phyloP scores from a whole-genome alignment of 1,140 invertebrate genomes.

The Drosophila kepulauana region DNA sequence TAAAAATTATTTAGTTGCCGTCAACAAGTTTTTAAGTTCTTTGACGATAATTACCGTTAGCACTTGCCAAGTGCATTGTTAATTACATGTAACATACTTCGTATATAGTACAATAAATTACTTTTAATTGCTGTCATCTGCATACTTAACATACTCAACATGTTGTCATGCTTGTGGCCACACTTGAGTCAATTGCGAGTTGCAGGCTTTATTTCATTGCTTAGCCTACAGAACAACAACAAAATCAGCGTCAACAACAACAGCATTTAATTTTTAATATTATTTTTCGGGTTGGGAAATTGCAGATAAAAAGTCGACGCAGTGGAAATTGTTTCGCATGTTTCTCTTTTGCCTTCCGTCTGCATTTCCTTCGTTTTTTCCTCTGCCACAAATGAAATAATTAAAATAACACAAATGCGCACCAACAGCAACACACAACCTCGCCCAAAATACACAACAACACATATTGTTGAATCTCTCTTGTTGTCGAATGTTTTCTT shows the following conservation, averaged over 20 bases:
- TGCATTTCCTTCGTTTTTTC: constrained; percentile 10
- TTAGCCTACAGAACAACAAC: constrained; percentile 6
- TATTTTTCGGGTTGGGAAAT: constrained; percentile 32
- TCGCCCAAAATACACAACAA: constrained; percentile 3
- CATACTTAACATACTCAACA: constrained; percentile 1
- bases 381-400: constrained; percentile 50
- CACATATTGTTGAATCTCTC: constrained; percentile 22
- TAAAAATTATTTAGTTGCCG: background rate
- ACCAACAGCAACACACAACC: background rate
- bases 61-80: constrained; percentile 27
- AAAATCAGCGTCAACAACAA: background rate
- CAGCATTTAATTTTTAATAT: constrained; percentile 7
- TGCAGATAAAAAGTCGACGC: constrained; percentile 25
- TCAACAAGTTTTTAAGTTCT: background rate
- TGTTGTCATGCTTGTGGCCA: constrained; percentile 6
- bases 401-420: constrained; percentile 52
- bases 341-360: constrained; percentile 3
- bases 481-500: constrained; percentile 49
- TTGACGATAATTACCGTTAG: background rate
- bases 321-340: constrained; percentile 19
- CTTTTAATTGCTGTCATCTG: constrained; percentile 33
- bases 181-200: constrained; percentile 17
- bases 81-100: constrained; percentile 19
- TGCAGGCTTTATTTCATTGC: constrained; percentile 5
- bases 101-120: constrained; percentile 31